Evolutionary conservation across 2,797 vertebrate species (phyloP), one percentile per base, ranked within the genome.

Genomic region (Pampus argenteus): DNA sequence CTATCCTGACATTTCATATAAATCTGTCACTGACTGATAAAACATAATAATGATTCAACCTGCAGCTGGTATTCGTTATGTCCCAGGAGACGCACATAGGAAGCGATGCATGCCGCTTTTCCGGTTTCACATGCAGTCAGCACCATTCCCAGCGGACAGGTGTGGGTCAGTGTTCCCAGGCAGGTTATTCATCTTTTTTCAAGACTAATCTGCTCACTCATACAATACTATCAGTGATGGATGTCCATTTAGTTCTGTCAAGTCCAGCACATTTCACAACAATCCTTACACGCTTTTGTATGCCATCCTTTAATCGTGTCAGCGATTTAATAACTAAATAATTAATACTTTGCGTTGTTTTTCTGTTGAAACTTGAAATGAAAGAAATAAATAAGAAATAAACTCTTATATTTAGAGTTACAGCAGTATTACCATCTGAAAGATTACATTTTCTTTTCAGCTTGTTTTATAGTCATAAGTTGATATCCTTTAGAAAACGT

Each of bases 21-120:
- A 18, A 56, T 36, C 36, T 54, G 3, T 55, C 44, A 64, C 22
- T 20, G 18, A 25, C 11, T 67, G 23, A 34, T 47, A 9, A 18
- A 42, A 61, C 14, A 23, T 34, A 47, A 47, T 6, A 48, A 14
- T 38, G 25, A 28, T 59, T 26, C 23, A 25, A n/a, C 65, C 55
- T 28, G 51, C 34, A n/a, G 17, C 11, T 55, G 17, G 10, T 50
- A 9, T 64, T 9, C 25, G 22, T 59, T 55, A n/a, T 23, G 11
- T 71, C 66, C 66, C 79, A 26, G n/a, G 61, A 63, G 66, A 45
- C 49, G 29, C n/a, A 56, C 20, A 56, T 18, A 40, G 64, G 49
- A 65, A 67, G 36, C 64, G 34, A 63, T 60, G 31, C 50, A 50
- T 57, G 48, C 49, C 59, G n/a, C 17, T 22, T 36, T 44, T 17